A percentile compares a stretch with the other conserved stretches of the same genome.
phyloP scores from a whole-genome alignment of 2,113 vertebrate species.

The Caranx melampygus region DNA sequence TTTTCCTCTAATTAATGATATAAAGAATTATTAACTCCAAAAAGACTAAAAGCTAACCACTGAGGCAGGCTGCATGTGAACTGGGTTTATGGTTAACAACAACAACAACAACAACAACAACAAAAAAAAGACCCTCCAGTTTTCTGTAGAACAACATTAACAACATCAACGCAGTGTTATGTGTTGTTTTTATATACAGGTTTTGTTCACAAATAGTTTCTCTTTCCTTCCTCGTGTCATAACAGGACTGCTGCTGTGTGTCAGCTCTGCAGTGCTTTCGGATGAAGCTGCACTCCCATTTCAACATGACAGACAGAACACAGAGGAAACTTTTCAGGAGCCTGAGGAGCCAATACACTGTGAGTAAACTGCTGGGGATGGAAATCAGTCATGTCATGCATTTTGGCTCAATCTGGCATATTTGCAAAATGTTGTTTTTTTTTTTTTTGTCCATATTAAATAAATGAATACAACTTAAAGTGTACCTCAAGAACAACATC shows the following conservation, averaged over 20 bases:
- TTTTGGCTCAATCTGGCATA: no score
- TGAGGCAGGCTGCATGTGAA: background rate
- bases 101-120: no score
- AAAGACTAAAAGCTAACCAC: no score
- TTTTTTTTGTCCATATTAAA: no score
- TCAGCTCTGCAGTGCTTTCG: slow-evolving; percentile 73
- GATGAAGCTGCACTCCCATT: accelerated
- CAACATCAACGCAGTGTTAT: no score
- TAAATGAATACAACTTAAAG: background rate
- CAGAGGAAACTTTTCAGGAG: slow-evolving; percentile 28
- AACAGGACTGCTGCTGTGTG: slow-evolving; percentile 73
- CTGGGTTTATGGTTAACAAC: background rate
- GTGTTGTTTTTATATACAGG: no score
- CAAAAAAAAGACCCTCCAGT: no score
- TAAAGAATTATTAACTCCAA: background rate
- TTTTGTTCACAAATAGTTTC: background rate
- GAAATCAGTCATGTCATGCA: no score
- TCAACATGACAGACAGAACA: accelerated
- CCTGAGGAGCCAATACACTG: background rate
- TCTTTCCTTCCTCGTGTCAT: background rate
- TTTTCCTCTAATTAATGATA: background rate
- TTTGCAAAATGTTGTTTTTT: no score
- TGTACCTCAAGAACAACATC: background rate
- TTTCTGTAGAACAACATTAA: no score
- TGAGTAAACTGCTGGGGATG: slow-evolving; percentile 52